phyloP scores from a whole-genome alignment of 2,113 vertebrate species.

The Aphyosemion australe region DNA sequence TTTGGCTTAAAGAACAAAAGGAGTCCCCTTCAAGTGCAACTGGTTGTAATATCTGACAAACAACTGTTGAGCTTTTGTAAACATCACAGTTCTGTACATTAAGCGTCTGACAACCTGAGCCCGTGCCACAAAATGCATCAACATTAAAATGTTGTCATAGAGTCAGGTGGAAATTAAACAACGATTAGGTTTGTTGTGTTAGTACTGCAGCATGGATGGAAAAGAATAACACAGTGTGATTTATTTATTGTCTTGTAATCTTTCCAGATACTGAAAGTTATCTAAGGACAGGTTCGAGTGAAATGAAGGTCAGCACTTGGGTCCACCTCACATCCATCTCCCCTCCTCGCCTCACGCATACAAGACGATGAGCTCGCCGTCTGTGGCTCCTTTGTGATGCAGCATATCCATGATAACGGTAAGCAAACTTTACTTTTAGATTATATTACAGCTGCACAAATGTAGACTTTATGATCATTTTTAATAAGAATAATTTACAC shows the following conservation, averaged over 20 bases:
- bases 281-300: constrained; percentile 6
- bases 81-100: neutral
- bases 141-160: neutral
- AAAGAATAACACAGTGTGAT: constrained; percentile 26
- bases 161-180: constrained; percentile 5
- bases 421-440: neutral
- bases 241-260: constrained; percentile 13
- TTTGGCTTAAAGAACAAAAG: constrained; percentile 29
- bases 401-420: constrained; percentile 15
- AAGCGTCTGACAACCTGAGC: constrained; percentile 13
- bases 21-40: constrained; percentile 24
- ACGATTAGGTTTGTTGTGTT: constrained; percentile 16
- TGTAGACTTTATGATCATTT: too few species aligned
- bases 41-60: constrained; percentile 7
- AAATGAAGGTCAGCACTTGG: constrained; percentile 23
- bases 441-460: too few species aligned
- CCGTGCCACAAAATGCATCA: neutral
- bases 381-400: constrained; percentile 3
- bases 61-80: constrained; percentile 21
- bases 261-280: neutral
- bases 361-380: neutral
- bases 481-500: too few species aligned
- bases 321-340: neutral
- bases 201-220: constrained; percentile 6
- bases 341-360: constrained; percentile 3